Conservation (phyloP, 2,113 vertebrate species). For the Ciconia stormi region DNA sequence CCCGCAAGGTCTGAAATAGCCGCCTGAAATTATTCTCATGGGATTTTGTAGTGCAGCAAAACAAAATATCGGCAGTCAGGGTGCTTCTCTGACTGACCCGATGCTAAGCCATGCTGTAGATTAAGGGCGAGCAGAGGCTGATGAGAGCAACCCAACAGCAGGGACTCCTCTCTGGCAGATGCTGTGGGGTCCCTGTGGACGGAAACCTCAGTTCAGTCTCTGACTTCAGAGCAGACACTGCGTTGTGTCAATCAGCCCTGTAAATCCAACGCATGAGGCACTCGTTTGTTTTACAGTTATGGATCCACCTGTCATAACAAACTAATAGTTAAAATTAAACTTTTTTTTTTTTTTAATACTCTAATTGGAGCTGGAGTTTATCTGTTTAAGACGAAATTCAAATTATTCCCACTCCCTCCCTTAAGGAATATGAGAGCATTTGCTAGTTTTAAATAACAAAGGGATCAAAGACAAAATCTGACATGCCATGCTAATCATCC, state of each 20-base stretch:
- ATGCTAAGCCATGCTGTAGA: neutral
- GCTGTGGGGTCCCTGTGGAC: accelerated
- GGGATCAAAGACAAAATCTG: neutral
- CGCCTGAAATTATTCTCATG: neutral
- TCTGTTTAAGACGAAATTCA: neutral
- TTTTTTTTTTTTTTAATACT: neutral
- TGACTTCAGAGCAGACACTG: neutral
- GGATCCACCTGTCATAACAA: neutral
- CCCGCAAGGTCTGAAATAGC: neutral
- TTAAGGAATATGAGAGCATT: neutral
- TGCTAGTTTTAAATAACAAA: neutral
- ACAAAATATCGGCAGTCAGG: neutral
- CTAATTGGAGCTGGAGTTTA: neutral
- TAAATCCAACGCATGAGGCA: neutral
- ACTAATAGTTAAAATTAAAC: neutral
- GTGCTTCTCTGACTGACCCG: neutral
- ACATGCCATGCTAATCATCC: neutral
- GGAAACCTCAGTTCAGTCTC: neutral
- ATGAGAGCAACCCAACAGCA: neutral
- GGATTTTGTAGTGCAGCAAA: neutral
- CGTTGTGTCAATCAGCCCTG: accelerated
- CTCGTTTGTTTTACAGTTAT: neutral
- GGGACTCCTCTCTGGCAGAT: neutral
- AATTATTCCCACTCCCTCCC: neutral
- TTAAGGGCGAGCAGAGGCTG: neutral